Evolutionary conservation across 2,797 vertebrate genomes (phyloP).

Genomic region (Malacoctenus gilli): DNA sequence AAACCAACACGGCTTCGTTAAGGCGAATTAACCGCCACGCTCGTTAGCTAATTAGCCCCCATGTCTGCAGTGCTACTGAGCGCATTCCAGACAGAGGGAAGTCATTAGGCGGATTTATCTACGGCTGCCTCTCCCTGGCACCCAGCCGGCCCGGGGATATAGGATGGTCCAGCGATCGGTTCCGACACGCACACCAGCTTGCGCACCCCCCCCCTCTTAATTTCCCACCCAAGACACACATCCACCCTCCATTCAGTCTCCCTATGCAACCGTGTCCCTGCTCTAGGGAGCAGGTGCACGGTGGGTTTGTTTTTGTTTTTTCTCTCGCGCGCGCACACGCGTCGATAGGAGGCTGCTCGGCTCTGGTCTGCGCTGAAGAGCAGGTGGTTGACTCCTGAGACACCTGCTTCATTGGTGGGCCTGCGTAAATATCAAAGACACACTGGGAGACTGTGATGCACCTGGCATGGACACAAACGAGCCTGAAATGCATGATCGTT

Average conservation of each 20-base stretch:
- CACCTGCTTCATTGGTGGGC: constrained; percentile 74
- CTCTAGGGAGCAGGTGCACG: constrained; percentile 64
- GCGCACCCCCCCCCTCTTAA: constrained; percentile 19
- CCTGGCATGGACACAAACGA: constrained; percentile 73
- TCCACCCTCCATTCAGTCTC: constrained; percentile 19
- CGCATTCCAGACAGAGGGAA: constrained; percentile 84
- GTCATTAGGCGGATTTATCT: constrained; percentile 84
- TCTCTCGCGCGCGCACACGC: constrained; percentile 26
- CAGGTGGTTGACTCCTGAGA: constrained; percentile 81
- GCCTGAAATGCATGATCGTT: constrained; percentile 54
- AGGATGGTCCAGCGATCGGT: constrained; percentile 45
- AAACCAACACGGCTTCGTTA: constrained; percentile 81
- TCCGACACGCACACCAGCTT: constrained; percentile 56
- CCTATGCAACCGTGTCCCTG: constrained; percentile 46
- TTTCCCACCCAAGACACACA: constrained; percentile 39
- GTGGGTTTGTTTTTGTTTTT: constrained; percentile 36
- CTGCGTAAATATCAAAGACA: constrained; percentile 76
- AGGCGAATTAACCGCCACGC: constrained; percentile 85
- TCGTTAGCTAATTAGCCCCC: constrained; percentile 86
- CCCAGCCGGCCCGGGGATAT: constrained; percentile 59
- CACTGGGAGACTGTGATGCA: constrained; percentile 61
- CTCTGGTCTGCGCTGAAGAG: constrained; percentile 68
- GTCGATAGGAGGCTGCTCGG: constrained; percentile 59
- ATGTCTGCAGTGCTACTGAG: constrained; percentile 78
- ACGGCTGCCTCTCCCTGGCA: constrained; percentile 69